Conservation (phyloP, 2,888 invertebrate genomes). For the Lymantria monacha region DNA sequence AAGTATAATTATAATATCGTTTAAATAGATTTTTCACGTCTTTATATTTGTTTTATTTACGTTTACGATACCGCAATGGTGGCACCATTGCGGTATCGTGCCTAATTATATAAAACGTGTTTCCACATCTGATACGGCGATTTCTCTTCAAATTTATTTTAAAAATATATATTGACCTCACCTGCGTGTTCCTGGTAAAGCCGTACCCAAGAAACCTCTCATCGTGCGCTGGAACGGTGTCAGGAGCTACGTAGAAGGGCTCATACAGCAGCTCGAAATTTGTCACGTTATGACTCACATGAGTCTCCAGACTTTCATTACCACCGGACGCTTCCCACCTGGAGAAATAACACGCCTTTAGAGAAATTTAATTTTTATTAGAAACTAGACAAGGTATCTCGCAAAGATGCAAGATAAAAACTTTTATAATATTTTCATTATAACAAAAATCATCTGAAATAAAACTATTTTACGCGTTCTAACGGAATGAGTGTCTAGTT, state of each 20-base stretch:
- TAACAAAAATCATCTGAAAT: no score
- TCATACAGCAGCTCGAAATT: slow-evolving; percentile 93
- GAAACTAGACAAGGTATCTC: no score
- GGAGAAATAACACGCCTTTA: not conserved
- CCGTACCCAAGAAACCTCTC: slow-evolving; percentile 95
- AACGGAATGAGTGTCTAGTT: no score
- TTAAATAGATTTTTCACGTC: no score
- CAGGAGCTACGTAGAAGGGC: slow-evolving; percentile 94
- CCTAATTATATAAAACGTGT: no score
- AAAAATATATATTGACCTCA: slow-evolving; percentile 43
- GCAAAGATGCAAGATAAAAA: not conserved
- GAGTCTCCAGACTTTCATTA: slow-evolving; percentile 84
- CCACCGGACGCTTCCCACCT: slow-evolving; percentile 84
- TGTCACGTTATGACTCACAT: slow-evolving; percentile 92
- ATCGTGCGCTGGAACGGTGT: slow-evolving; percentile 91
- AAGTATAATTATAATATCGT: no score
- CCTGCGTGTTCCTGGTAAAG: slow-evolving; percentile 95
- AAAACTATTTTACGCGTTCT: no score
- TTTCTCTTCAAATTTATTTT: not conserved
- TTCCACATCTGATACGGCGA: no score
- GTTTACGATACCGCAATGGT: no score
- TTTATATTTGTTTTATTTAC: no score
- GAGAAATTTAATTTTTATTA: not conserved
- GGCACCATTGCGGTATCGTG: no score
- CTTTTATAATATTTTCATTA: not conserved